phyloP scores from a whole-genome alignment of 2,888 invertebrate species.

The Synanthedon vespiformis region DNA sequence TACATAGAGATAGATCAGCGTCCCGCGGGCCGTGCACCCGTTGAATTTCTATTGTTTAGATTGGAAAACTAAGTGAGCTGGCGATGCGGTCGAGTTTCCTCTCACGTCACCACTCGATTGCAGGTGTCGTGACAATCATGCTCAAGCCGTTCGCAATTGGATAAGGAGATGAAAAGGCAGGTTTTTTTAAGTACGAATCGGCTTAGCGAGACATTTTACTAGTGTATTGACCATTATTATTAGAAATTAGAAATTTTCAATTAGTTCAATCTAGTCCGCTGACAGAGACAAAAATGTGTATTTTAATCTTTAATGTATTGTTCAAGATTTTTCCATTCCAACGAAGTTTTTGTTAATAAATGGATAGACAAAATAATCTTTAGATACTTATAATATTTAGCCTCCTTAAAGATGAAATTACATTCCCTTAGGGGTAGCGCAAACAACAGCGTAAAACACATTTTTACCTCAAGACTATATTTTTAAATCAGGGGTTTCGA shows the following conservation, averaged over 20 bases:
- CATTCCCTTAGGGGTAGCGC: too few relatives aligned
- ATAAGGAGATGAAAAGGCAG: not conserved
- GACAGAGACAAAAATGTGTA: too few relatives aligned
- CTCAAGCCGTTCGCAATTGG: not conserved
- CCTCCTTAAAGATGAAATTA: too few relatives aligned
- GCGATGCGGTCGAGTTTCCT: constrained; percentile 56
- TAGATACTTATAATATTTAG: too few relatives aligned
- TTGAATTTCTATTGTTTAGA: constrained; percentile 71
- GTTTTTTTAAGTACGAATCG: not conserved
- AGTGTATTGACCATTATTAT: not conserved
- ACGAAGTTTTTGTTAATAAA: too few relatives aligned
- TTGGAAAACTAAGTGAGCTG: constrained; percentile 66
- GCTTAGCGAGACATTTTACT: not conserved
- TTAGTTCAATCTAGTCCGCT: too few relatives aligned
- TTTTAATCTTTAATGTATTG: too few relatives aligned
- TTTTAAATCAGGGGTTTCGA: constrained; percentile 4
- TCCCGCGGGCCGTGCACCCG: constrained; percentile 64
- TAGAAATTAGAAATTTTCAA: too few relatives aligned
- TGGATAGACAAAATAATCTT: too few relatives aligned
- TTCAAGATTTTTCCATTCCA: too few relatives aligned
- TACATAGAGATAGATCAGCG: constrained; percentile 67
- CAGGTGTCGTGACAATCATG: constrained; percentile 19
- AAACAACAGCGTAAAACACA: too few relatives aligned
- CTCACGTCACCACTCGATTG: constrained; percentile 56
- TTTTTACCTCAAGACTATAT: too few relatives aligned